Evolutionary conservation across 1,140 invertebrate genomes (phyloP).

Genomic region (Belonocnema kinseyi): DNA sequence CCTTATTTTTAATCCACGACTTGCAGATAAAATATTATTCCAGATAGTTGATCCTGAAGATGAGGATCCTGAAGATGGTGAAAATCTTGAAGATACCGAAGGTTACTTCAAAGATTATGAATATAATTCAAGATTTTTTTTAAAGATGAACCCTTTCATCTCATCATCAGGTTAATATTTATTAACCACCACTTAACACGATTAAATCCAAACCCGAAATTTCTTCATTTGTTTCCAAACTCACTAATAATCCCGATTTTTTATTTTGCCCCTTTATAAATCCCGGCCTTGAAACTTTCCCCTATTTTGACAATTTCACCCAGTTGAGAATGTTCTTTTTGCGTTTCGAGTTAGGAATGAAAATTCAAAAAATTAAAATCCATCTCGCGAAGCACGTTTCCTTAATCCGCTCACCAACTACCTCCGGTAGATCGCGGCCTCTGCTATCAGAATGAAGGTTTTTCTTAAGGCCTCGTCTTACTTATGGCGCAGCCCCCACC

Average conservation of each 20-base stretch:
- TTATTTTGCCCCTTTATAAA: neutral
- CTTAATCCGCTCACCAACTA: conserved; percentile 59
- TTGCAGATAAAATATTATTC: conserved; percentile 21
- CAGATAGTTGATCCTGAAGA: neutral
- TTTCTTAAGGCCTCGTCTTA: conserved; percentile 71
- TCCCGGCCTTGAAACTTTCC: neutral
- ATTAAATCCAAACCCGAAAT: conserved; percentile 3
- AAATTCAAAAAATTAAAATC: neutral
- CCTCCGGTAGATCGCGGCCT: conserved; percentile 61
- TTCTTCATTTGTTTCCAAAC: neutral
- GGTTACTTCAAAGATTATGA: too few relatives aligned
- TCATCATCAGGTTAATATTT: neutral
- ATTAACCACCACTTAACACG: conserved; percentile 20
- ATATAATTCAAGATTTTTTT: neutral
- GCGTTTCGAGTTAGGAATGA: too few relatives aligned
- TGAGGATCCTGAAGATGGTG: neutral
- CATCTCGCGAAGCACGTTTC: conserved; percentile 42
- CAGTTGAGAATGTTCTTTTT: neutral
- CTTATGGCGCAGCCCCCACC: conserved; percentile 70
- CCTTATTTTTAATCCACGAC: neutral
- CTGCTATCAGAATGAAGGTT: conserved; percentile 70
- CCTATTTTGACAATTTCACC: neutral
- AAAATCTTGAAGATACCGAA: neutral
- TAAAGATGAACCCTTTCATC: conserved; percentile 20
- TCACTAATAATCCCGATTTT: conserved; percentile 9